phyloP scores from a whole-genome alignment of 2,888 invertebrate genomes.

The Drosophila gaucha region DNA sequence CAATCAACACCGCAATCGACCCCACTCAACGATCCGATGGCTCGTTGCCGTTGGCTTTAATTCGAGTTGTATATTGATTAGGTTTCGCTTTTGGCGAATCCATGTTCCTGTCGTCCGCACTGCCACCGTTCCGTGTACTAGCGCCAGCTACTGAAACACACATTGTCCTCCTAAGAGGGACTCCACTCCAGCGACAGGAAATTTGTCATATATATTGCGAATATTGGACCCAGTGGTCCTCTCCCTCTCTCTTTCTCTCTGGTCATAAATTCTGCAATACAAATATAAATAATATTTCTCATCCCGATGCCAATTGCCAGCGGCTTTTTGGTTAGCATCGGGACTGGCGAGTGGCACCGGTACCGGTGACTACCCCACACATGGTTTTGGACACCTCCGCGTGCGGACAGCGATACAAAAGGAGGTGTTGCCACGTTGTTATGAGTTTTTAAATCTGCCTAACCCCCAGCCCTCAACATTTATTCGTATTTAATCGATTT shows the following conservation, averaged over 20 bases:
- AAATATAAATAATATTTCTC: constrained; percentile 61
- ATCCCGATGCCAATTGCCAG: constrained; percentile 56
- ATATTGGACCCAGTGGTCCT: constrained; percentile 7
- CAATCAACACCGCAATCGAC: constrained; percentile 68
- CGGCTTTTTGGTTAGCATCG: constrained; percentile 35
- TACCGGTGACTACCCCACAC: constrained; percentile 64
- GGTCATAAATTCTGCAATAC: constrained; percentile 71
- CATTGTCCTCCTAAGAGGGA: constrained; percentile 23
- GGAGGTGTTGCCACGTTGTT: constrained; percentile 83
- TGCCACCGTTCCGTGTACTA: constrained; percentile 83
- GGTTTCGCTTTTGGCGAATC: constrained; percentile 74
- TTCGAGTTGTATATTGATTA: constrained; percentile 75
- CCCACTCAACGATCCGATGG: constrained; percentile 32
- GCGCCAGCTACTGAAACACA: constrained; percentile 79
- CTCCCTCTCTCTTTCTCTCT: constrained; percentile 2
- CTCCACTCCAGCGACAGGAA: constrained; percentile 44
- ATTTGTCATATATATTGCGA: constrained; percentile 77
- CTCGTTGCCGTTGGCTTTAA: constrained; percentile 52
- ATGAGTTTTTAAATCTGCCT: constrained; percentile 83
- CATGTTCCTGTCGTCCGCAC: constrained; percentile 81
- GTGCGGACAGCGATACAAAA: constrained; percentile 53
- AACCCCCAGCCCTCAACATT: constrained; percentile 78
- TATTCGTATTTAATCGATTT: constrained; percentile 84
- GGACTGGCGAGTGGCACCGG: constrained; percentile 4
- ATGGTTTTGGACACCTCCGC: constrained; percentile 66